These are phyloP conservation scores for Phenacoccus solenopsis DNA, from an alignment of 1,140 invertebrate genomes.

Conservation along the genomic window DNA sequence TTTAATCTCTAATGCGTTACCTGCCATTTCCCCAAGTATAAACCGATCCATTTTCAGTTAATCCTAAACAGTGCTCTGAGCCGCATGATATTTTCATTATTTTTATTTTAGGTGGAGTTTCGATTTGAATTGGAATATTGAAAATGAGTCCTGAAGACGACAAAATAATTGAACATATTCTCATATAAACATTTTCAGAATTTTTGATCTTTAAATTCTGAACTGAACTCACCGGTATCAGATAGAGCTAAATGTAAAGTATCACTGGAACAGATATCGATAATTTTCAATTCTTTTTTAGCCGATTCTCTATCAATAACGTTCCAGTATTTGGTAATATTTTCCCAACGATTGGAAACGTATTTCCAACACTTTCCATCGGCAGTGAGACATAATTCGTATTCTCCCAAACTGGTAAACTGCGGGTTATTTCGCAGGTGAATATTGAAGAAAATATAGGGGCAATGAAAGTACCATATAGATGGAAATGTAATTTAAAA, in stretches of 20 bases:
- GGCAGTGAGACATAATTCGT: constrained; percentile 9
- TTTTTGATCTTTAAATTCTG: background rate
- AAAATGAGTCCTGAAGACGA: constrained; percentile 18
- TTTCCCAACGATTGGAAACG: background rate
- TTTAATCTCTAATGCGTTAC: constrained; percentile 39
- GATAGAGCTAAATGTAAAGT: constrained; percentile 16
- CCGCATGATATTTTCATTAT: constrained; percentile 53
- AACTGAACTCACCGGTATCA: constrained; percentile 4
- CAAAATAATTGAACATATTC: background rate
- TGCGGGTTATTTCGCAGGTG: constrained; percentile 15
- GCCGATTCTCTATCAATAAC: background rate
- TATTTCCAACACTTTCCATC: constrained; percentile 19
- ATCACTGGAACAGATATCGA: constrained; percentile 20
- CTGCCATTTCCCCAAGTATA: constrained; percentile 70
- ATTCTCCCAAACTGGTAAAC: constrained; percentile 16
- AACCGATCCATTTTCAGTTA: constrained; percentile 55
- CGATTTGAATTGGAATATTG: constrained; percentile 18
- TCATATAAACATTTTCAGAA: background rate
- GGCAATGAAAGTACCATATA: background rate
- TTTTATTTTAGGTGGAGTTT: constrained; percentile 18
- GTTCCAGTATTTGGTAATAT: constrained; percentile 15
- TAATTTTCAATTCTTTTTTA: background rate
- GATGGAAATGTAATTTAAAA: background rate
- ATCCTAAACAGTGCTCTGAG: constrained; percentile 60
- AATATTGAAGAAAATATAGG: background rate